Base-by-base conservation (phyloP, 2,888 invertebrate species). In the Clistopyga incitator region DNA sequence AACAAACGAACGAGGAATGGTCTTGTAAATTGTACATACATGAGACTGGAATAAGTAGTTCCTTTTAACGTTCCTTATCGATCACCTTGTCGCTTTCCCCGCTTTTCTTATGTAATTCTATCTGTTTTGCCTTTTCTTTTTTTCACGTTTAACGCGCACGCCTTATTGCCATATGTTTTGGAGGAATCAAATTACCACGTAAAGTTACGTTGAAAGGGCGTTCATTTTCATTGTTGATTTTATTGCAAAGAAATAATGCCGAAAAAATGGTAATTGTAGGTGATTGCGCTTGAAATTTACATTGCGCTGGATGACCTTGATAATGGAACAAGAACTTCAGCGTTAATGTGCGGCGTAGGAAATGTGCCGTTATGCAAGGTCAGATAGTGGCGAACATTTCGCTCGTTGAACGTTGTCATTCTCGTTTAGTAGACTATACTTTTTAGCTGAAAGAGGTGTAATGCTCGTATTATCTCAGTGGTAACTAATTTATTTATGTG, bases 41-140 rank as follows among this genome's bases (percentile, higher is more conserved):
- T 59, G 25, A 70, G 47, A 11, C 13, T 54, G 23, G 52, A 38
- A 11, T 20, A 11, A 8, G 11, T 42, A 67, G 38, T 79, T 78
- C 23, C 52, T 74, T 80, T 77, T 52, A 77, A 45, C 74, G 59
- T n/a, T 61, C 45, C 80, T 85, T 85, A 84, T 84, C 85, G 74
- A 54, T 85, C 70, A 81, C 84, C 85, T 81, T 78, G 78, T 84
- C 68, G 67, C 42, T 76, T 72, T 65, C 38, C 47, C 47, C 11
- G 8, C 61, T n/a, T 42, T 42, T 78, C 64, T 78, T 76, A 61
- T 52, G 54, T 59, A 74, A 81, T 84, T 70, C 6, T 13, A 38
- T 56, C 29, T 29, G 59, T 20, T 47, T 29, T 65, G n/a, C 38
- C 3, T 42, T 10, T 18, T 4, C 29, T 29, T 54, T 54, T 65